A percentile compares a stretch with the other conserved stretches of the same genome.
These are phyloP conservation scores for Trogon melanurus DNA, from an alignment of 2,113 vertebrate genomes.

Conservation along the genomic window DNA sequence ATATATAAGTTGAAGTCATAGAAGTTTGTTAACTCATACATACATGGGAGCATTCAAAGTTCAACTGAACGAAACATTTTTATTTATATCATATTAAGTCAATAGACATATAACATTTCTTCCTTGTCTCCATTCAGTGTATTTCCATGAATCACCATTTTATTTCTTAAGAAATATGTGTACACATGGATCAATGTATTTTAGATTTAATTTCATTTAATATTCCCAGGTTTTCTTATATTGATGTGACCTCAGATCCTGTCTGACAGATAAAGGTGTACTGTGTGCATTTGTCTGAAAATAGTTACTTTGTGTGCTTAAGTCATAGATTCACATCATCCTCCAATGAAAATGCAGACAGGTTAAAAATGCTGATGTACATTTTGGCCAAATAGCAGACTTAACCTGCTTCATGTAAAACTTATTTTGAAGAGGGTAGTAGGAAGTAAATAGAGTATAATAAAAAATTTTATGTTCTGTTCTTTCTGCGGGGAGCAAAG, in stretches of 20 bases:
- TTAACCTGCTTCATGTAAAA: neutral
- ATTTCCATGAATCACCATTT: neutral
- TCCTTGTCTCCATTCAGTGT: neutral
- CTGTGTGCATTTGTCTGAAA: neutral
- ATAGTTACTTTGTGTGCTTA: neutral
- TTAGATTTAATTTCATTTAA: neutral
- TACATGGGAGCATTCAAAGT: neutral
- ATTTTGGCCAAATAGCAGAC: neutral
- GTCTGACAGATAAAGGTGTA: neutral
- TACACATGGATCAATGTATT: neutral
- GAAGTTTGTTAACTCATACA: neutral
- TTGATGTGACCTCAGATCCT: neutral
- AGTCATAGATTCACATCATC: neutral
- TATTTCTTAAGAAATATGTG: neutral
- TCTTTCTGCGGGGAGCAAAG: neutral
- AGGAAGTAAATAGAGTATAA: neutral
- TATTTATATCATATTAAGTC: neutral
- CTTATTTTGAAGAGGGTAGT: neutral
- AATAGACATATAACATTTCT: neutral
- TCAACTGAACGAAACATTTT: neutral
- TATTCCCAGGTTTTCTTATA: neutral
- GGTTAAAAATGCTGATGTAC: neutral
- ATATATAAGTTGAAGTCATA: neutral
- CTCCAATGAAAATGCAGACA: neutral
- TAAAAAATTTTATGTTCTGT: neutral